A percentile compares a stretch with the other conserved stretches of the same genome.
Evolutionary conservation across 2,113 vertebrate species (phyloP).

Genomic region (Eclectus roratus): DNA sequence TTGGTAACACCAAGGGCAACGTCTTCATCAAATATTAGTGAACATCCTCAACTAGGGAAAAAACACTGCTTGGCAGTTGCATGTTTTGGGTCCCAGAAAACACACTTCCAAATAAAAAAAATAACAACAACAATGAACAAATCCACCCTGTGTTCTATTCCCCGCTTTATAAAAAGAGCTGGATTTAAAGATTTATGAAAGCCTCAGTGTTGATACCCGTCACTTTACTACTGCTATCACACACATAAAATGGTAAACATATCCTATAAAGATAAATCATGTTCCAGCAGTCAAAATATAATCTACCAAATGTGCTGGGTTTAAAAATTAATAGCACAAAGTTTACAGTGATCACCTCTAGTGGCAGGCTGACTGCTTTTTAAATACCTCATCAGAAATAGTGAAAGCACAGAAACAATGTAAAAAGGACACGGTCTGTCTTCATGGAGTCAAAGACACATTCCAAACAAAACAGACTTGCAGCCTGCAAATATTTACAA

Average conservation of each 20-base stretch:
- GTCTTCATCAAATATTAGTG: slow-evolving; percentile 38
- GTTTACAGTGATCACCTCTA: not conserved
- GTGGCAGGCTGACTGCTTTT: not conserved
- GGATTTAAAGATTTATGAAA: not conserved
- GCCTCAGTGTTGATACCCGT: not conserved
- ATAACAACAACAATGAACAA: not conserved
- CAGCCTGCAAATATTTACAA: not conserved
- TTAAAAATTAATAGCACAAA: not conserved
- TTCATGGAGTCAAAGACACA: not conserved
- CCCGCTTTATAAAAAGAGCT: not conserved
- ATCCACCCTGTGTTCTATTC: not conserved
- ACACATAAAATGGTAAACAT: not conserved
- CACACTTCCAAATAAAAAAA: not conserved
- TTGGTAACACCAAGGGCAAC: not conserved
- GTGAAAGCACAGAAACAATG: not conserved
- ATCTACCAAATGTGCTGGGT: not conserved
- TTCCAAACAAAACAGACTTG: not conserved
- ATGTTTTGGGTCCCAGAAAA: not conserved
- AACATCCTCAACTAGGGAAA: not conserved
- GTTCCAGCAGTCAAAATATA: not conserved
- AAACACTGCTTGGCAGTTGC: not conserved
- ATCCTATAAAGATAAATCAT: not conserved
- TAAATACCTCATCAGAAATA: not conserved
- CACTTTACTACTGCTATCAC: not conserved
- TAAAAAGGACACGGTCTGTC: not conserved